A percentile compares a stretch with the other conserved stretches of the same genome.
phyloP scores from a whole-genome alignment of 2,113 vertebrate genomes.

The Oncorhynchus kisutch region DNA sequence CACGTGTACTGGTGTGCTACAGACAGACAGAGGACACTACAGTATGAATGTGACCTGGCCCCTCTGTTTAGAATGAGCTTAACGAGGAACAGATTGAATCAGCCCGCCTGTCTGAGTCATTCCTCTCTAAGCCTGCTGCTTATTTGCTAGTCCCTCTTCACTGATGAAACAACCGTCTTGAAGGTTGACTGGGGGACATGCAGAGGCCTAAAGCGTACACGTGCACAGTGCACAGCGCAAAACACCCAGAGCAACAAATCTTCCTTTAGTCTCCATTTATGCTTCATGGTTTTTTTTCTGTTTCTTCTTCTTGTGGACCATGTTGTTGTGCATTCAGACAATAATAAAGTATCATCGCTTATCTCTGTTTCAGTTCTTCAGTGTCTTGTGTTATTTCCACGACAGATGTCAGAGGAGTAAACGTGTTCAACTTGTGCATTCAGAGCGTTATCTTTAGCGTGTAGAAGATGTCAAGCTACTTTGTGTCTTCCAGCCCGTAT shows the following conservation, averaged over 20 bases:
- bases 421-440: too few species aligned
- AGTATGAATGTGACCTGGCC: not conserved
- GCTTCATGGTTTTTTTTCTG: not conserved
- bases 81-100: conserved; percentile 51
- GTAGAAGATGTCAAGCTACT: conserved; percentile 36
- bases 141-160: not conserved
- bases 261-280: not conserved
- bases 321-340: too few species aligned
- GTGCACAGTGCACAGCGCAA: not conserved
- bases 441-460: too few species aligned
- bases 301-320: not conserved
- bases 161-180: conserved; percentile 24
- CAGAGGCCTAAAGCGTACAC: too few species aligned
- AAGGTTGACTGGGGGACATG: conserved; percentile 30
- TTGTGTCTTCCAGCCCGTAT: conserved; percentile 70
- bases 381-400: conserved; percentile 13
- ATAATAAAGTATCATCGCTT: too few species aligned
- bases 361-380: too few species aligned
- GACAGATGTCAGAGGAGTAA: conserved; percentile 4
- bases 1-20: not conserved
- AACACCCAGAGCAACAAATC: conserved; percentile 17
- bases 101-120: conserved; percentile 22
- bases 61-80: conserved; percentile 29
- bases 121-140: not conserved
- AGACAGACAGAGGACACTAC: not conserved